A percentile compares a stretch with the other conserved stretches of the same genome.
Evolutionary conservation across 1,140 invertebrate genomes (phyloP).

Genomic region (Heliconius eleuchia): DNA sequence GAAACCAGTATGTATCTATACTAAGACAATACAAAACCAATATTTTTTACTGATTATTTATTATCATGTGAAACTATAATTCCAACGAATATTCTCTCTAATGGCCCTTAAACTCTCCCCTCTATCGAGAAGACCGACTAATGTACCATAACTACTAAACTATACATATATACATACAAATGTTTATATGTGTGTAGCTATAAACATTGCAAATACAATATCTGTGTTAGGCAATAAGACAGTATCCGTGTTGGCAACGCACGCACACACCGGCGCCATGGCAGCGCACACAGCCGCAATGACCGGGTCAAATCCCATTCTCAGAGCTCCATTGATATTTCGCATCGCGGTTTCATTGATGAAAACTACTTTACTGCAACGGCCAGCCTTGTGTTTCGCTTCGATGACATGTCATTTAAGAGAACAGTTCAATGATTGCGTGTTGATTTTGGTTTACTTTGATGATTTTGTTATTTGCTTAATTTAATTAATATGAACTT

Average conservation of each 20-base stretch:
- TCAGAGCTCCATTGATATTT: conserved; percentile 75
- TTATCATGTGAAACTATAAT: background rate
- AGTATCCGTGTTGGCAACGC: conserved; percentile 19
- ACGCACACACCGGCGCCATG: conserved; percentile 23
- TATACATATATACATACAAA: background rate
- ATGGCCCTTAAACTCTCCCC: background rate
- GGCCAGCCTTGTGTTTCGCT: conserved; percentile 2
- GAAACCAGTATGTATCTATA: too few relatives aligned
- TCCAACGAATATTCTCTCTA: background rate
- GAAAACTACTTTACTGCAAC: conserved; percentile 41
- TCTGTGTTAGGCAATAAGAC: conserved; percentile 32
- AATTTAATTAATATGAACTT: background rate
- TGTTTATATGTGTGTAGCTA: background rate
- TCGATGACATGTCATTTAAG: background rate
- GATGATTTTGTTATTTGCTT: background rate
- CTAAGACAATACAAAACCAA: background rate
- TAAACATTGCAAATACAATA: conserved; percentile 16
- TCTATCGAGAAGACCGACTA: background rate
- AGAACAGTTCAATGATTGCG: background rate
- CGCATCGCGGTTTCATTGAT: conserved; percentile 68
- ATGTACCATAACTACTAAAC: background rate
- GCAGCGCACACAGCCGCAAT: conserved; percentile 54
- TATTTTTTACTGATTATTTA: background rate
- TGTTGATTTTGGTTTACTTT: background rate
- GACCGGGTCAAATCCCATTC: conserved; percentile 69